Evolutionary conservation across 2,113 vertebrate species (phyloP).

Genomic region (Gallinago media): DNA sequence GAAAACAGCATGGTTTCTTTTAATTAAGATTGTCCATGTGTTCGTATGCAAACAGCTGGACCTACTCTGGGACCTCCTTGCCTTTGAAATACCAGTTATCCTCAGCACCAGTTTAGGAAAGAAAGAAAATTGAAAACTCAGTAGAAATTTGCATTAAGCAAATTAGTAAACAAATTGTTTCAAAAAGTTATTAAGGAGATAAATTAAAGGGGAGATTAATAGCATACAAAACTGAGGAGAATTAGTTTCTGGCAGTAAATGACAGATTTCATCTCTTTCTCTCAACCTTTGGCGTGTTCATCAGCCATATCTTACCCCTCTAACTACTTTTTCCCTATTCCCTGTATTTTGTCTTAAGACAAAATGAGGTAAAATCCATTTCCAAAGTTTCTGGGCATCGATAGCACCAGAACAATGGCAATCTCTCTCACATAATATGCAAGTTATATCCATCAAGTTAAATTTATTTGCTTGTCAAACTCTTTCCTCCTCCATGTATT

Average conservation of each 20-base stretch:
- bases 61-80: neutral
- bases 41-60: neutral
- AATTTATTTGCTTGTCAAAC: neutral
- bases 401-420: neutral
- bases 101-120: neutral
- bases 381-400: neutral
- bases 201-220: neutral
- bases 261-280: neutral
- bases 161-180: neutral
- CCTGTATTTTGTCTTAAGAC: neutral
- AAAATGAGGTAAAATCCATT: neutral
- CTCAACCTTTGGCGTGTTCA: neutral
- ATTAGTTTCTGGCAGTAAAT: neutral
- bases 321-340: neutral
- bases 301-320: neutral
- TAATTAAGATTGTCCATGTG: neutral
- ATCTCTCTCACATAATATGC: accelerated
- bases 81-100: neutral
- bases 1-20: neutral
- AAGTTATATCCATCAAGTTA: neutral
- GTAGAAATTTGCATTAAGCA: neutral
- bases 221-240: neutral
- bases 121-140: neutral
- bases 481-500: neutral
- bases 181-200: neutral